A percentile compares a stretch with the other conserved stretches of the same genome.
Conservation (phyloP, 2,113 vertebrate species). For the Arizona elegans region DNA sequence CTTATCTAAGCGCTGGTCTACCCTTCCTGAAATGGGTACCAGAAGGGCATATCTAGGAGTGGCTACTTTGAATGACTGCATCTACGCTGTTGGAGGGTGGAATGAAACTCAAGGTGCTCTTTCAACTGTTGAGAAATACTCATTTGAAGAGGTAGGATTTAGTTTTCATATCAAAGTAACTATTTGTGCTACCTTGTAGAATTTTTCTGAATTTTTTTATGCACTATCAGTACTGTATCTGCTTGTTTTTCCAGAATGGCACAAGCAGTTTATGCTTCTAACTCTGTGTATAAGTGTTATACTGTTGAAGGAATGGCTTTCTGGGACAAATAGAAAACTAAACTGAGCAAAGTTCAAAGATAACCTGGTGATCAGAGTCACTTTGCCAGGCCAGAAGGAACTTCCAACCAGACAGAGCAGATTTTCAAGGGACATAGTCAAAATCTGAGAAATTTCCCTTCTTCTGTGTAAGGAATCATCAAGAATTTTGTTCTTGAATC, state of each 20-base stretch:
- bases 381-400: background rate
- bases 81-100: conserved; percentile 94
- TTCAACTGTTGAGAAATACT: conserved; percentile 91
- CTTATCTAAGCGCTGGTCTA: conserved; percentile 86
- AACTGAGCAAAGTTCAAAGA: background rate
- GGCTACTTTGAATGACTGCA: conserved; percentile 86
- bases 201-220: background rate
- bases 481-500: background rate
- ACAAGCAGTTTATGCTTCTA: background rate
- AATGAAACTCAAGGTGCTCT: conserved; percentile 90
- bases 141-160: conserved; percentile 86
- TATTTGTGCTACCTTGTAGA: background rate
- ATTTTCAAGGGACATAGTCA: background rate
- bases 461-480: background rate
- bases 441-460: background rate
- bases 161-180: background rate
- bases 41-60: conserved; percentile 91
- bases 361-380: background rate
- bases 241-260: background rate
- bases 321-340: background rate
- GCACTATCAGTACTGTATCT: background rate
- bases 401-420: background rate
- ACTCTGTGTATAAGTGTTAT: background rate
- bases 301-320: background rate
- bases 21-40: conserved; percentile 87